phyloP scores from a whole-genome alignment of 1,140 invertebrate genomes.

The Drosophila pruinosa region DNA sequence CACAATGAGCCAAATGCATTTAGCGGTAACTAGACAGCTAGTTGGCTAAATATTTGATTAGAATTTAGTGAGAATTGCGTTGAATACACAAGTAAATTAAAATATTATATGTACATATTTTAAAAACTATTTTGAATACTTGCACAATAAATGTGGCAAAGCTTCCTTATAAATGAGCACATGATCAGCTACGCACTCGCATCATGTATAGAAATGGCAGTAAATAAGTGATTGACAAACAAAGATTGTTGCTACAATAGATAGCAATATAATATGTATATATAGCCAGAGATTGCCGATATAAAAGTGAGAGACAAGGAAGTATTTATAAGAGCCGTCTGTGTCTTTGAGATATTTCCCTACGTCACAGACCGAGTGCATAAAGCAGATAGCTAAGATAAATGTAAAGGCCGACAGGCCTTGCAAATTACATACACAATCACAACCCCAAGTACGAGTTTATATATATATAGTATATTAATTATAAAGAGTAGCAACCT shows the following conservation, averaged over 20 bases:
- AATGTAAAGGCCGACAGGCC: slow-evolving; percentile 31
- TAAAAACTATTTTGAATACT: too few species aligned
- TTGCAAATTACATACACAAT: slow-evolving; percentile 30
- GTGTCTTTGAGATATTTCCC: slow-evolving; percentile 9
- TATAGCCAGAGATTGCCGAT: background rate
- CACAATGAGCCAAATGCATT: slow-evolving; percentile 10
- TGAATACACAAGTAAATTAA: background rate
- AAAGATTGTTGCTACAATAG: slow-evolving; percentile 1
- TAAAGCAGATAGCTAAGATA: slow-evolving; percentile 1
- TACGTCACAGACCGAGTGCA: background rate
- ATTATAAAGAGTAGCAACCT: background rate
- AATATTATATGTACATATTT: too few species aligned
- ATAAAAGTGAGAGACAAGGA: slow-evolving; percentile 24
- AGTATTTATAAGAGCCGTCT: background rate
- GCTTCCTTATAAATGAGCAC: slow-evolving; percentile 27
- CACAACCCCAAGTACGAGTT: background rate
- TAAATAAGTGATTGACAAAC: slow-evolving; percentile 15
- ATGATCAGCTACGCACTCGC: background rate
- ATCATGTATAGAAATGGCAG: background rate
- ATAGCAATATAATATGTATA: too few species aligned
- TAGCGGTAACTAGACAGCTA: slow-evolving; percentile 10
- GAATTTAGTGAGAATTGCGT: slow-evolving; percentile 4
- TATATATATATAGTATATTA: background rate
- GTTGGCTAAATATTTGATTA: background rate
- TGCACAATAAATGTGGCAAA: background rate